Evolutionary conservation across 2,113 vertebrate species (phyloP), one percentile per base, ranked within the genome.

Genomic region (Limnothrissa miodon): DNA sequence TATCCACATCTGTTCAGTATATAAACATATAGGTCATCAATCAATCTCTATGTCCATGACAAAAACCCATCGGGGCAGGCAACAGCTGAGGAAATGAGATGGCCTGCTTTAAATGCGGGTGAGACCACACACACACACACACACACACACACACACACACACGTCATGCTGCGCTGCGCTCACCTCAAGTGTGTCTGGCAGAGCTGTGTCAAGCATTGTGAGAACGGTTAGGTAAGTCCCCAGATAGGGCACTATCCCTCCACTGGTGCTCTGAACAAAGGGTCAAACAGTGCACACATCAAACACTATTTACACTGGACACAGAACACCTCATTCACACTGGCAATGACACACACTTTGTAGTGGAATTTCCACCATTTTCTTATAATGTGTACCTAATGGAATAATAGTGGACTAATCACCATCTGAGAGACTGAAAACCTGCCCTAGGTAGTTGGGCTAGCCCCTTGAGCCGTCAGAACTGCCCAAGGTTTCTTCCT

Each of bases 181-280:
- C 79, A 96, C 97, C 90, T 96, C 94, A 81, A 97, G 82, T 2
- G 84, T 91, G 89, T 98, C 96, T 0, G 94, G 90, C 79, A 97
- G 90, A 0, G 97, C 97, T 0, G 96, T 97, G 83, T 98, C 96
- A 93, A 98, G 85, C 97, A 98, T 98, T 78, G 96, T 94, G 86
- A 98, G 94, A 78, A 95, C 94, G 0, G 96, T 97, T 90, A 98
- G 93, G 84, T 97, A 98, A 4, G 96, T 97, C 78, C 97, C 97
- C 33, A 97, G 94, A 88, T 98, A 98, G 0, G 96, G 97, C 11
- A 98, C 89, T 0, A 94, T 93, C 0, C 95, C 96, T 1, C 90
- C 90, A 74, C 88, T 82, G 33, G 82, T 44, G 62, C 81, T 84
- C 93, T 96, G 92, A 45, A 17, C 44, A 66, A 82, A 78, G 66